Evolutionary conservation across 2,888 invertebrate genomes (phyloP).

Genomic region (Frankliniella fusca): DNA sequence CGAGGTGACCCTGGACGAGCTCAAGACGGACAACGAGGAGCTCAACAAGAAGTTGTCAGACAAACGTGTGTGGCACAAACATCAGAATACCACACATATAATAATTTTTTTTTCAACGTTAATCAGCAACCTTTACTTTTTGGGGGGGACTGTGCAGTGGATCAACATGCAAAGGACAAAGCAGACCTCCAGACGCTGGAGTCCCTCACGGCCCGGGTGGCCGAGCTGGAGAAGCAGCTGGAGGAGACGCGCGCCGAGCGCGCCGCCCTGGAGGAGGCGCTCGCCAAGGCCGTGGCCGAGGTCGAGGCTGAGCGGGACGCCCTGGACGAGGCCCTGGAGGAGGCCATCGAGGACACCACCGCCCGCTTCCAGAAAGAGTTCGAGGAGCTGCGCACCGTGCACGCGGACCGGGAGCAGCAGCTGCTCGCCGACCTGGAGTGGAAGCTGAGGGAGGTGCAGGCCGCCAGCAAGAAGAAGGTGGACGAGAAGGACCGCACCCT

Average conservation of each 20-base stretch:
- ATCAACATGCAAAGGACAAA: constrained; percentile 27
- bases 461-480: constrained; percentile 59
- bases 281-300: constrained; percentile 49
- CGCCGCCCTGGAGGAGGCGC: constrained; percentile 50
- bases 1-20: constrained; percentile 58
- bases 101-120: not conserved
- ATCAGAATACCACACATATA: not conserved
- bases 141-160: not conserved
- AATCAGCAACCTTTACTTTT: not conserved
- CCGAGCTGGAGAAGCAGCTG: constrained; percentile 39
- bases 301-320: constrained; percentile 46
- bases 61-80: constrained; percentile 49
- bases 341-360: constrained; percentile 58
- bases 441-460: constrained; percentile 74
- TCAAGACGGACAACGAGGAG: constrained; percentile 57
- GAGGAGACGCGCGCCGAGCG: constrained; percentile 50
- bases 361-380: constrained; percentile 64
- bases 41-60: constrained; percentile 56
- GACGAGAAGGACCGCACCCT: constrained; percentile 49
- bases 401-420: constrained; percentile 64
- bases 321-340: constrained; percentile 54
- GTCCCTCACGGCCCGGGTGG: constrained; percentile 33
- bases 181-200: constrained; percentile 31
- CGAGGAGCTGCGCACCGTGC: constrained; percentile 62
- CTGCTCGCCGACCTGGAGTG: constrained; percentile 78